A percentile compares a stretch with the other conserved stretches of the same genome.
These are phyloP conservation scores for Calameuta filiformis DNA, from an alignment of 2,888 invertebrate genomes.

Conservation along the genomic window DNA sequence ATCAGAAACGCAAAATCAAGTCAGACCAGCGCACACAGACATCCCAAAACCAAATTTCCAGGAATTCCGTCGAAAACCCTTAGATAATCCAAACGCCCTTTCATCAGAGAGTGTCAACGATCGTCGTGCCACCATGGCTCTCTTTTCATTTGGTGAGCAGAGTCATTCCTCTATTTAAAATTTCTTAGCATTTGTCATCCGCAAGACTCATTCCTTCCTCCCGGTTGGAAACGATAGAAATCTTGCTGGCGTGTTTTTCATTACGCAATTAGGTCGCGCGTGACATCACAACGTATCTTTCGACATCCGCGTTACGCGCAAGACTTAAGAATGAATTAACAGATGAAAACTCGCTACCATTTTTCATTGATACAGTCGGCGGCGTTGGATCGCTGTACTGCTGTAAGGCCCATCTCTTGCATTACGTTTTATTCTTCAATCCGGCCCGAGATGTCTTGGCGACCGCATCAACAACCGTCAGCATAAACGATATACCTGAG, in stretches of 20 bases:
- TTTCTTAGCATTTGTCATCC: not conserved
- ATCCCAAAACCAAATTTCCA: constrained; percentile 71
- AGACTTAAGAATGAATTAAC: not conserved
- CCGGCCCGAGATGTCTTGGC: constrained; percentile 82
- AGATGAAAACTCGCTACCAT: not conserved
- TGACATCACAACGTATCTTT: not conserved
- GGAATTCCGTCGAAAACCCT: constrained; percentile 66
- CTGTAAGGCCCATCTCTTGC: constrained; percentile 72
- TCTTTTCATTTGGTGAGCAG: not conserved
- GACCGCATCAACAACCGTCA: constrained; percentile 81
- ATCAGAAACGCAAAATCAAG: constrained; percentile 21
- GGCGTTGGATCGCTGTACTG: constrained; percentile 72
- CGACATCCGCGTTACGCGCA: not conserved
- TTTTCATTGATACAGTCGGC: constrained; percentile 63
- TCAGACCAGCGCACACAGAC: constrained; percentile 71
- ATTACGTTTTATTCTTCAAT: constrained; percentile 71
- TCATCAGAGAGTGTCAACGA: constrained; percentile 59
- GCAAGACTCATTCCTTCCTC: not conserved
- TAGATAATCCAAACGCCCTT: constrained; percentile 55
- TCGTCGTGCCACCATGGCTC: constrained; percentile 39
- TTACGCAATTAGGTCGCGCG: not conserved
- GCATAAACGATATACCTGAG: constrained; percentile 75
- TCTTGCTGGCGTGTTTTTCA: not conserved
- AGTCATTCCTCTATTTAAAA: not conserved
- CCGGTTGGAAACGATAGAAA: not conserved